Conservation (phyloP, 2,888 invertebrate genomes). For the Pomacea canaliculata region DNA sequence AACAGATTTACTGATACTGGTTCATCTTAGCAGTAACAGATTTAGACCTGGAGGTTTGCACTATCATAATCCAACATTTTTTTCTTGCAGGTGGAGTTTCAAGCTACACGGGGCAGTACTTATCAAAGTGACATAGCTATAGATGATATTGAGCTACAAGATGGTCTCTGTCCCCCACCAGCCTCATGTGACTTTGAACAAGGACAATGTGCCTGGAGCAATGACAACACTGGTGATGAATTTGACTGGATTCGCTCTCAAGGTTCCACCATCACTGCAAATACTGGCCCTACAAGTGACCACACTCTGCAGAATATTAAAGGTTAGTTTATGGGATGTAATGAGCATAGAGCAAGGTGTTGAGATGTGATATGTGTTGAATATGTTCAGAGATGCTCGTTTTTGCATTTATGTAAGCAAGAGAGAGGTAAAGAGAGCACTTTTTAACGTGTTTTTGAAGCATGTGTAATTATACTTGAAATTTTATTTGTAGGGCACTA, state of each 20-base stretch:
- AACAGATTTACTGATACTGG: no score
- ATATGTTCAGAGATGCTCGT: no score
- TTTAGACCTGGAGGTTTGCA: no score
- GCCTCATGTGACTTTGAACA: constrained; percentile 62
- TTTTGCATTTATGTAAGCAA: no score
- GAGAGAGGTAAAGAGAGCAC: no score
- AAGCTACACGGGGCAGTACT: constrained; percentile 51
- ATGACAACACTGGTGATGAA: constrained; percentile 44
- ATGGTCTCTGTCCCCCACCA: constrained; percentile 46
- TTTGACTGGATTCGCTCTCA: constrained; percentile 60
- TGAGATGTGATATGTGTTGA: no score
- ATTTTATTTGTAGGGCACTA: constrained; percentile 48
- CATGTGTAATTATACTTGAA: no score
- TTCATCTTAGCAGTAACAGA: no score
- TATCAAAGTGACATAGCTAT: constrained; percentile 59
- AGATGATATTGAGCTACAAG: constrained; percentile 55
- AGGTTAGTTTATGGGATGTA: constrained; percentile 67
- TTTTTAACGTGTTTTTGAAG: no score
- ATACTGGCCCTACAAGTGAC: constrained; percentile 84
- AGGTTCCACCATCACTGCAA: constrained; percentile 39
- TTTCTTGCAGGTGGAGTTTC: constrained; percentile 55
- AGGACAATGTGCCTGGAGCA: constrained; percentile 51
- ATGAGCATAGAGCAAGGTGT: no score
- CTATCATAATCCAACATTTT: background rate
- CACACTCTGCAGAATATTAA: constrained; percentile 79